phyloP scores from a whole-genome alignment of 2,888 invertebrate species.

The Eledone cirrhosa region DNA sequence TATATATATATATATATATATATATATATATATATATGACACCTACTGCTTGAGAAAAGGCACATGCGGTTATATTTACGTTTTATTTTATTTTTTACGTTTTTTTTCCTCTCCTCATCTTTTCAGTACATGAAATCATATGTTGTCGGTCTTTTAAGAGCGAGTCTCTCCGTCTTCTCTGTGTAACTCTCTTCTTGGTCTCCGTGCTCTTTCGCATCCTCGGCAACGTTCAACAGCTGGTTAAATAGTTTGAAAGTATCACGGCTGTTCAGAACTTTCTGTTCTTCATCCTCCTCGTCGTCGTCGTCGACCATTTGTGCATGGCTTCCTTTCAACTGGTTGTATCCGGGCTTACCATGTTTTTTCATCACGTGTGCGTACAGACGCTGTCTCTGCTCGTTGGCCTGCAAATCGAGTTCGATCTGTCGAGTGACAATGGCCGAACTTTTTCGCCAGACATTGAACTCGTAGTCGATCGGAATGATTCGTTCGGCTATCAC shows the following conservation, averaged over 20 bases:
- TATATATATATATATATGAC: too few relatives aligned
- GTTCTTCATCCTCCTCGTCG: conserved; percentile 37
- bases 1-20: too few relatives aligned
- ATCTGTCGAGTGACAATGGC: conserved; percentile 64
- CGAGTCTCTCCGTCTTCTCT: not conserved
- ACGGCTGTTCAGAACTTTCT: conserved; percentile 54
- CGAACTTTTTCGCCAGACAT: conserved; percentile 64
- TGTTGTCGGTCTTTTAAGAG: not conserved
- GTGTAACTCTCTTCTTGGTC: conserved; percentile 30
- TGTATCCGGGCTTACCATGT: conserved; percentile 31
- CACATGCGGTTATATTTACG: too few relatives aligned
- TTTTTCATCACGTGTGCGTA: conserved; percentile 60
- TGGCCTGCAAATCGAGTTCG: conserved; percentile 64
- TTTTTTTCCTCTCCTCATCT: too few relatives aligned
- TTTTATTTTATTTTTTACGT: too few relatives aligned
- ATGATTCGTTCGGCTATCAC: conserved; percentile 64
- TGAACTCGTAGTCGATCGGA: conserved; percentile 61
- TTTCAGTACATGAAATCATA: conserved; percentile 9
- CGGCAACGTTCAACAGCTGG: conserved; percentile 61
- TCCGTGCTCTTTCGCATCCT: conserved; percentile 52
- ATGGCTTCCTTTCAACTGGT: not conserved
- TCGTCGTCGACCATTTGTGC: conserved; percentile 15
- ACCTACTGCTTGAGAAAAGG: too few relatives aligned
- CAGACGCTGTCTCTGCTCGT: conserved; percentile 59
- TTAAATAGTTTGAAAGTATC: conserved; percentile 64